These are phyloP conservation scores for Periophthalmus modestus DNA, from an alignment of 2,113 vertebrate species.

Conservation along the genomic window DNA sequence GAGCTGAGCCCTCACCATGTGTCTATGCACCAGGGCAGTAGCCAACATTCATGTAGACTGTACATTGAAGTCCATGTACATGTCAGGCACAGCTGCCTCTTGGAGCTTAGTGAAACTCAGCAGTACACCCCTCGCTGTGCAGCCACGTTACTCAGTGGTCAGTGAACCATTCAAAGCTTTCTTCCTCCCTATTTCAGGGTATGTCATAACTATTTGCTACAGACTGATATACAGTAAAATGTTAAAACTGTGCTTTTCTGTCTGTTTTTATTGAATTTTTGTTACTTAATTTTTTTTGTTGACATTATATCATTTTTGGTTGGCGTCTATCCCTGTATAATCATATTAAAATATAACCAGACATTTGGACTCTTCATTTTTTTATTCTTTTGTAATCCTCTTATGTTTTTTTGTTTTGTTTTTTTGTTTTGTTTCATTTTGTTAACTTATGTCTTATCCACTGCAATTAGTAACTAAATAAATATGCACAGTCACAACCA, in stretches of 20 bases:
- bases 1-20: conserved; percentile 37
- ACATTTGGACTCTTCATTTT: conserved; percentile 82
- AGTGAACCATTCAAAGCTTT: conserved; percentile 66
- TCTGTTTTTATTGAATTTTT: conserved; percentile 87
- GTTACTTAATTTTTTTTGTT: conserved; percentile 87
- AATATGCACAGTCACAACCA: conserved; percentile 73
- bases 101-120: conserved; percentile 50
- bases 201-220: conserved; percentile 78
- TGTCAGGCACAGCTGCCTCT: conserved; percentile 36
- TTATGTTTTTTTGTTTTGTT: conserved; percentile 55
- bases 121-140: conserved; percentile 45
- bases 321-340: conserved; percentile 89
- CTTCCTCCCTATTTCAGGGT: conserved; percentile 68
- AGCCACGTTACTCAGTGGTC: conserved; percentile 63
- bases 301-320: conserved; percentile 81
- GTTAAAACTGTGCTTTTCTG: conserved; percentile 89
- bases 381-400: conserved; percentile 51
- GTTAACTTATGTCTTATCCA: conserved; percentile 53
- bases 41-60: conserved; percentile 31
- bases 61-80: conserved; percentile 25
- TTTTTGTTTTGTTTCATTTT: conserved; percentile 24
- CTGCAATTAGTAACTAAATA: conserved; percentile 44
- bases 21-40: conserved; percentile 57
- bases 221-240: conserved; percentile 78
- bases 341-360: conserved; percentile 98